Percentiles rank a stretch among this genome's conserved stretches.
These are phyloP conservation scores for Drosophila equinoxialis DNA, from an alignment of 1,140 invertebrate genomes.

Conservation along the genomic window DNA sequence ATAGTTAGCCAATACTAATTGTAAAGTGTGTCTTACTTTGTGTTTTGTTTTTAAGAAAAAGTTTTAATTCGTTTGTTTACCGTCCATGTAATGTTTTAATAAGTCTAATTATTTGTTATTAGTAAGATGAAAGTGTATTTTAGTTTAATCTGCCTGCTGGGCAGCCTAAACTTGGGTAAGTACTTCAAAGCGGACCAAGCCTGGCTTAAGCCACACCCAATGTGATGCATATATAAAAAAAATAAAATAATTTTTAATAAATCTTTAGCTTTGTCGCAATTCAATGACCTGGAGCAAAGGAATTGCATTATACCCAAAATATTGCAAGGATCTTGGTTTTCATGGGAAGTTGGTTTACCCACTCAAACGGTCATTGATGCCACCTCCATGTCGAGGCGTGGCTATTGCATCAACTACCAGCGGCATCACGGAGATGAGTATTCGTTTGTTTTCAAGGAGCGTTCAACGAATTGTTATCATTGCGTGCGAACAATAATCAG, in stretches of 20 bases:
- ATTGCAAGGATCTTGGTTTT: slow-evolving; percentile 94
- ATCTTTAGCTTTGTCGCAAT: slow-evolving; percentile 2
- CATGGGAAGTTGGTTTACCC: slow-evolving; percentile 93
- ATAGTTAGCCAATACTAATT: slow-evolving; percentile 22
- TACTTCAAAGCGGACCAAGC: slow-evolving; percentile 2
- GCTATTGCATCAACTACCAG: slow-evolving; percentile 88
- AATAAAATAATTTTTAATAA: slow-evolving; percentile 11
- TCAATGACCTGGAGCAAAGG: slow-evolving; percentile 52
- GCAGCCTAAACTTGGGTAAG: slow-evolving; percentile 46
- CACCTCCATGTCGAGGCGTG: slow-evolving; percentile 88
- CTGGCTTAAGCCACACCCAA: slow-evolving; percentile 64
- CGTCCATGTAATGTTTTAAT: slow-evolving; percentile 43
- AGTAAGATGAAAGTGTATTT: slow-evolving; percentile 46
- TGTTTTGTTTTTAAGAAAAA: slow-evolving; percentile 25
- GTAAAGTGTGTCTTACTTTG: slow-evolving; percentile 57
- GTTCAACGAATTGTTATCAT: slow-evolving; percentile 88
- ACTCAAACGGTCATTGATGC: slow-evolving; percentile 93
- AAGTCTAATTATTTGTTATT: slow-evolving; percentile 10
- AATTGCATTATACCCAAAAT: slow-evolving; percentile 88
- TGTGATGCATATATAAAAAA: slow-evolving; percentile 54
- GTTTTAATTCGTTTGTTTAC: background rate
- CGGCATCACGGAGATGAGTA: slow-evolving; percentile 92
- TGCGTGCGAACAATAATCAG: slow-evolving; percentile 93
- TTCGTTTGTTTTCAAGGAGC: slow-evolving; percentile 91
- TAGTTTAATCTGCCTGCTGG: slow-evolving; percentile 44